Conservation (phyloP, 2,113 vertebrate genomes). For the Lamprologus speciosus region DNA sequence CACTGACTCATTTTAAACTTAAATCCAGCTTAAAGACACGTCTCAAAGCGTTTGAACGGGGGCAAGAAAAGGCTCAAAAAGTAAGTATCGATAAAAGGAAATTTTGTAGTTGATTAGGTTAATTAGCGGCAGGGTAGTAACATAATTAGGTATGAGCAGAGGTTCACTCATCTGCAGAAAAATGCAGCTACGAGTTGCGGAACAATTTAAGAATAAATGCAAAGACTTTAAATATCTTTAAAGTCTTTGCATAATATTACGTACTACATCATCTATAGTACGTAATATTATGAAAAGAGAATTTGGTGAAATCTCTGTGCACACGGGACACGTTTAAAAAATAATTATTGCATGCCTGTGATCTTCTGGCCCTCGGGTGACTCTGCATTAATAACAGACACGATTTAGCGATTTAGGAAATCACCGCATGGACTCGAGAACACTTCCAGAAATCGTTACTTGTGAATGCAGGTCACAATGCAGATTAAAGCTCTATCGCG, state of each 20-base stretch:
- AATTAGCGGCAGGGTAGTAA: neutral
- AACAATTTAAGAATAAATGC: neutral
- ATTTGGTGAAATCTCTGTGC: neutral
- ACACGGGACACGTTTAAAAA: neutral
- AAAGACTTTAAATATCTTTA: neutral
- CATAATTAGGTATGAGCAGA: neutral
- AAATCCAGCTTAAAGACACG: neutral
- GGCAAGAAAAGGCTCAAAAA: neutral
- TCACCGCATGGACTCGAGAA: neutral
- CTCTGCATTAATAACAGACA: neutral
- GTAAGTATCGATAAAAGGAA: neutral
- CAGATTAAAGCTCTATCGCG: neutral
- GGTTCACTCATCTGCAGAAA: neutral
- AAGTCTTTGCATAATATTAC: too few relatives aligned
- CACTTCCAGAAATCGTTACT: neutral
- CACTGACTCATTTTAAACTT: neutral
- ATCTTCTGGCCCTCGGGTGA: neutral
- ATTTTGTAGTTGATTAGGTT: neutral
- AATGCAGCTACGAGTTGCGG: neutral
- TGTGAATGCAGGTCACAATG: neutral
- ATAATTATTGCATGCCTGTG: neutral
- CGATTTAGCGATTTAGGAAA: neutral
- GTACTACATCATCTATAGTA: neutral
- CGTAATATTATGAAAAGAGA: neutral
- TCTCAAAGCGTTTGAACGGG: neutral